phyloP scores from a whole-genome alignment of 2,888 invertebrate species.

The Rhingia campestris region DNA sequence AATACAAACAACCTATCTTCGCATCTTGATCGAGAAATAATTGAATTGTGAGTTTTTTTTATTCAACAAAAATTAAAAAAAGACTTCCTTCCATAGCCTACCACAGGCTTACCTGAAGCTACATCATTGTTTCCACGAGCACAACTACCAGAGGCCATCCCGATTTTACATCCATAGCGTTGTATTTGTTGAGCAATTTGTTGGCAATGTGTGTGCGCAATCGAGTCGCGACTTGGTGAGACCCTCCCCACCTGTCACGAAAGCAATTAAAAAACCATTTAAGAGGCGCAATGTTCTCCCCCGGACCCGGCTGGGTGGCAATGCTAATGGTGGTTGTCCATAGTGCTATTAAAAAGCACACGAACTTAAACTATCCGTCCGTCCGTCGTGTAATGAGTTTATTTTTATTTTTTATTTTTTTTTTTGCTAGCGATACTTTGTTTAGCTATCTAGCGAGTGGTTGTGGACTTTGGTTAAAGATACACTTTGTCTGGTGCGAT shows the following conservation, averaged over 20 bases:
- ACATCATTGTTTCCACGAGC: conserved; percentile 30
- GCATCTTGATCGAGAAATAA: conserved; percentile 58
- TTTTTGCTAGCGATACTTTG: conserved; percentile 4
- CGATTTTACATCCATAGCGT: conserved; percentile 19
- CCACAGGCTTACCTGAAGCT: conserved; percentile 14
- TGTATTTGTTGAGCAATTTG: conserved; percentile 55
- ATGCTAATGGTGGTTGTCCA: no score
- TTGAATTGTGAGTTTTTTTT: conserved; percentile 53
- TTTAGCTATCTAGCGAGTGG: not conserved
- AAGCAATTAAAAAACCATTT: conserved; percentile 73
- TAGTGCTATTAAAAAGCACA: conserved; percentile 21
- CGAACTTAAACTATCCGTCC: conserved; percentile 39
- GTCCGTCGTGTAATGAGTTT: conserved; percentile 37
- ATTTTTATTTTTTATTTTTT: conserved; percentile 37
- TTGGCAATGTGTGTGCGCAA: conserved; percentile 41
- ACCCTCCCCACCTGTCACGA: conserved; percentile 49
- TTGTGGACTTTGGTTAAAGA: no score
- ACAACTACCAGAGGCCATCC: not conserved
- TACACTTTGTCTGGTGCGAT: not conserved
- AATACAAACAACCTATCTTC: conserved; percentile 31
- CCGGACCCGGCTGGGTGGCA: conserved; percentile 55
- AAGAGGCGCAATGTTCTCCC: conserved; percentile 25
- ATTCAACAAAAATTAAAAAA: not conserved
- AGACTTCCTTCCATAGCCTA: conserved; percentile 11
- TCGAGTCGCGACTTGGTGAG: conserved; percentile 10